phyloP scores from a whole-genome alignment of 2,113 vertebrate genomes.

The Anhinga anhinga region DNA sequence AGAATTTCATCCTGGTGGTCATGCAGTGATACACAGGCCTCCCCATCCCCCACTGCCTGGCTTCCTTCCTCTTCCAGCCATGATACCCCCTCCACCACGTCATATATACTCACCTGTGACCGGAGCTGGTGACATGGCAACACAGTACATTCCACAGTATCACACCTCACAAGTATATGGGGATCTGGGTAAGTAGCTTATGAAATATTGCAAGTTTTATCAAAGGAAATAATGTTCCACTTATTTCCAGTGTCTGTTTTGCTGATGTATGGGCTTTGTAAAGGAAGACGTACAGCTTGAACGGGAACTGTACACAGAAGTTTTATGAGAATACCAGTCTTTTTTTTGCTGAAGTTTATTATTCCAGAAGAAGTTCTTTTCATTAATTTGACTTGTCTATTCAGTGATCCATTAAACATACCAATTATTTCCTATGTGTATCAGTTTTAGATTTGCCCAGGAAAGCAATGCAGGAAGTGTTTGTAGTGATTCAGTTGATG shows the following conservation, averaged over 20 bases:
- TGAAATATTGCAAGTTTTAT: neutral
- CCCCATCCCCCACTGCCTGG: slow-evolving; percentile 90
- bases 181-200: slow-evolving; percentile 85
- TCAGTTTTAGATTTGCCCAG: neutral
- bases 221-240: neutral
- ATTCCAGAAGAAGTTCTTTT: neutral
- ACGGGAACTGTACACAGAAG: neutral
- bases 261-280: neutral
- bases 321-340: neutral
- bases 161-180: slow-evolving; percentile 91
- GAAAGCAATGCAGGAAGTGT: neutral
- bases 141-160: slow-evolving; percentile 94
- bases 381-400: neutral
- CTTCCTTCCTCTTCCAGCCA: slow-evolving; percentile 92
- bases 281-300: neutral
- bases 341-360: neutral
- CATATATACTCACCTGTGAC: slow-evolving; percentile 88
- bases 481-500: neutral
- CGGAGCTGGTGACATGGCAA: slow-evolving; percentile 86
- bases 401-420: neutral
- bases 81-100: slow-evolving; percentile 90
- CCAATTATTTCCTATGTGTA: neutral
- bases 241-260: neutral
- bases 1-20: slow-evolving; percentile 92
- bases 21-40: slow-evolving; percentile 89